Conservation (phyloP, 2,888 invertebrate species). For the Sesia apiformis region DNA sequence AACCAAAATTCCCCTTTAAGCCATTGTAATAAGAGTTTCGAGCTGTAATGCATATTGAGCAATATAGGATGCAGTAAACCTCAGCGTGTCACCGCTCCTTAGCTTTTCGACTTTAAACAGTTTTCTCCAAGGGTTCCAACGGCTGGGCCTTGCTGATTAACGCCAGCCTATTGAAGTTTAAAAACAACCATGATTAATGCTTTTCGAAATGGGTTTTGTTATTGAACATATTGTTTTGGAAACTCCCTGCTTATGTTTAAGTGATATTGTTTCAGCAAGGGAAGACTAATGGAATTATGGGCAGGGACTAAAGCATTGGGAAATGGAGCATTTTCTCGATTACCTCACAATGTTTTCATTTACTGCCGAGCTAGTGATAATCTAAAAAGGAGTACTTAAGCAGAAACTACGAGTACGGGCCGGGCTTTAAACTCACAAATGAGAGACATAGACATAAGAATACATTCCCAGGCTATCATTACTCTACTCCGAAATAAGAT, state of each 20-base stretch:
- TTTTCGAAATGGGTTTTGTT: conserved; percentile 1
- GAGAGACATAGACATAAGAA: too few species aligned
- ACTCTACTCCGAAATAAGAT: too few species aligned
- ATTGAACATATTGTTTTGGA: neutral
- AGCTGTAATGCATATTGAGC: neutral
- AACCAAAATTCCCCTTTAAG: neutral
- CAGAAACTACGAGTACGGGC: too few species aligned
- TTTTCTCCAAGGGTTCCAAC: conserved; percentile 33
- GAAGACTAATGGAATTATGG: too few species aligned
- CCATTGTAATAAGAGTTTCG: neutral
- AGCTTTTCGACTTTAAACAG: neutral
- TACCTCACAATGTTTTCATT: too few species aligned
- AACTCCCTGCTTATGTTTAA: neutral
- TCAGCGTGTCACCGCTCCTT: neutral
- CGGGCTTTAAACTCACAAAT: too few species aligned
- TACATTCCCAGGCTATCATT: too few species aligned
- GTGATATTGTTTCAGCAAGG: neutral
- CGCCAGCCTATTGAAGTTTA: conserved; percentile 24
- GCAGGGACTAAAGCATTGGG: too few species aligned
- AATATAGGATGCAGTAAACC: neutral
- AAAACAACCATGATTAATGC: conserved; percentile 31
- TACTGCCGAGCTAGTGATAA: too few species aligned
- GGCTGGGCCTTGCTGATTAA: conserved; percentile 54
- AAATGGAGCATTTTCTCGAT: too few species aligned
- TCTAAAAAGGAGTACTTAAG: too few species aligned